These are phyloP conservation scores for Crotalus tigris DNA, from an alignment of 2,113 vertebrate species.

Conservation along the genomic window DNA sequence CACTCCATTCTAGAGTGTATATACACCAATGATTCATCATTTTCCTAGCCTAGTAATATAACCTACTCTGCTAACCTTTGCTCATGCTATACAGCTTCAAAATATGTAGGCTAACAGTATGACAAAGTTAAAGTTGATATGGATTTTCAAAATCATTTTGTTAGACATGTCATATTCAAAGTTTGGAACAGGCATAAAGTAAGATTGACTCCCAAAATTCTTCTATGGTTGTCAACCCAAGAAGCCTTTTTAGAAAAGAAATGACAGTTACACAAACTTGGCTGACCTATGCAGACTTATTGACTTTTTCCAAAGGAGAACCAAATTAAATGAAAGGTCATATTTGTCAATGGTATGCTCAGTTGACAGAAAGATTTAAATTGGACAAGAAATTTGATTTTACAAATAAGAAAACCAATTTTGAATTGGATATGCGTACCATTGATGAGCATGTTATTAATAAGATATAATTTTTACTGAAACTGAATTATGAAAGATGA, in stretches of 20 bases:
- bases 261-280: background rate
- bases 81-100: background rate
- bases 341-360: background rate
- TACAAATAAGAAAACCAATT: background rate
- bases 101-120: background rate
- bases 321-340: background rate
- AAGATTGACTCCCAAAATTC: background rate
- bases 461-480: background rate
- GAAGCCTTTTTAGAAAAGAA: background rate
- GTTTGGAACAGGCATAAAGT: no score
- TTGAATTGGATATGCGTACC: background rate
- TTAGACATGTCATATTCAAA: background rate
- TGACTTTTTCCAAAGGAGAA: background rate
- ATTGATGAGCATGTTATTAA: background rate
- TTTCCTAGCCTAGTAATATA: background rate
- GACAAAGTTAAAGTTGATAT: background rate
- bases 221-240: background rate
- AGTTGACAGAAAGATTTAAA: background rate
- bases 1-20: background rate
- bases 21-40: background rate
- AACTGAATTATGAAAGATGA: background rate
- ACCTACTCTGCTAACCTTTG: background rate
- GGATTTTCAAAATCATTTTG: background rate
- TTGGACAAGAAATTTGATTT: background rate
- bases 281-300: background rate